phyloP scores from a whole-genome alignment of 2,113 vertebrate genomes.

The Jaculus jaculus region DNA sequence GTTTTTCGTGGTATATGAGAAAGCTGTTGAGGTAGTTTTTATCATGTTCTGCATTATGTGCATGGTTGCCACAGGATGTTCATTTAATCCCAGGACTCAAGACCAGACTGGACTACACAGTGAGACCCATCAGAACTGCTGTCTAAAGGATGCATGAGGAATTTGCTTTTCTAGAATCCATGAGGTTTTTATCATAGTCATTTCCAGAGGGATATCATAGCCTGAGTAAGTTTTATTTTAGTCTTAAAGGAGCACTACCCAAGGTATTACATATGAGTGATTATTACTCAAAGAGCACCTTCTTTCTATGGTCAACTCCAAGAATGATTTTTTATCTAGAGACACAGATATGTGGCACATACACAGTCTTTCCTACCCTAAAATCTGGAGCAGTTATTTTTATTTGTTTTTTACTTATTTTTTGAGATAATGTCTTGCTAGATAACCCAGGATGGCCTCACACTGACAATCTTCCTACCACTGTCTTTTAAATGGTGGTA shows the following conservation, averaged over 20 bases:
- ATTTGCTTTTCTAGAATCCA: accelerated
- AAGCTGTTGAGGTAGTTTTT: too few species aligned
- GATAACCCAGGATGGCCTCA: too few species aligned
- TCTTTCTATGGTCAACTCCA: background rate
- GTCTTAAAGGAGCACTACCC: background rate
- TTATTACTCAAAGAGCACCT: background rate
- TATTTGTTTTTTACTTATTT: background rate
- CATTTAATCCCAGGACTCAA: background rate
- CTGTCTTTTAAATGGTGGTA: too few species aligned
- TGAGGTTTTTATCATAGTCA: too few species aligned
- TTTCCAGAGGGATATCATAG: background rate
- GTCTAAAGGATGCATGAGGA: background rate
- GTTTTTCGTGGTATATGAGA: background rate
- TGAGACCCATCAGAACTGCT: background rate
- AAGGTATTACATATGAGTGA: background rate
- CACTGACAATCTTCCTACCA: too few species aligned
- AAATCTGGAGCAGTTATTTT: background rate
- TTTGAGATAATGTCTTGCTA: too few species aligned
- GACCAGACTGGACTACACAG: background rate
- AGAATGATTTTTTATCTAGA: too few species aligned
- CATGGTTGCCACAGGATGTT: background rate
- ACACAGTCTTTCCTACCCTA: too few species aligned
- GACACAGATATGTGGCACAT: too few species aligned
- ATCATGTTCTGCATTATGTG: too few species aligned
- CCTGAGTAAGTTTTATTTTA: background rate